Evolutionary conservation across 2,797 vertebrate species (phyloP).

Genomic region (Enoplosus armatus): DNA sequence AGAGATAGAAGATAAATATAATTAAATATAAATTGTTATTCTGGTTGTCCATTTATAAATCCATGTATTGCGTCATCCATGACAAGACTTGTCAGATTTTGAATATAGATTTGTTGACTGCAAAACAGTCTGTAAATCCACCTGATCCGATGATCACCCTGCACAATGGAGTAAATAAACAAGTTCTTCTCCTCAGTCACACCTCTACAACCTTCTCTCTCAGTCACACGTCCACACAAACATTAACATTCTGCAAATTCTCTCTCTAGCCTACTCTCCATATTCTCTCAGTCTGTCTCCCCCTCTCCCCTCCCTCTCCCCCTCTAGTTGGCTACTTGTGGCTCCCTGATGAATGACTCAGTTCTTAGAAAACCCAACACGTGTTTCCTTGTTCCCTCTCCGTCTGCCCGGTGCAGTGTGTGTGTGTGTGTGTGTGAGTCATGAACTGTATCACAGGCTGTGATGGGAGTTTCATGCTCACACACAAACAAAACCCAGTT

Average conservation of each 20-base stretch:
- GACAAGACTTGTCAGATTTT: not conserved
- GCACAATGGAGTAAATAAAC: constrained; percentile 14
- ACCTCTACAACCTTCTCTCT: constrained; percentile 9
- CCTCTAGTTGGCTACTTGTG: constrained; percentile 27
- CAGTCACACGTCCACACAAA: not conserved
- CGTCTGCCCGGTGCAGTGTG: constrained; percentile 3
- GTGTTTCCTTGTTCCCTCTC: constrained; percentile 61
- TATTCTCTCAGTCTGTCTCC: constrained; percentile 6
- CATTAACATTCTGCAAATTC: constrained; percentile 34
- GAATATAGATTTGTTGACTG: too few species aligned
- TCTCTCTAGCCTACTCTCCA: not conserved
- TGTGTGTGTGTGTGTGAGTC: constrained; percentile 32
- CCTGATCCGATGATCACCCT: not conserved
- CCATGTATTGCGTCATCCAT: not conserved
- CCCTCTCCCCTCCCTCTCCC: not conserved
- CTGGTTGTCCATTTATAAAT: not conserved
- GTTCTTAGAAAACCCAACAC: constrained; percentile 76
- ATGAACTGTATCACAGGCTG: constrained; percentile 26
- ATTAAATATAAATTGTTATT: not conserved
- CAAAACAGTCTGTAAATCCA: not conserved
- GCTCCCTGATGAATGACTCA: constrained; percentile 60
- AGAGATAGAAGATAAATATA: not conserved
- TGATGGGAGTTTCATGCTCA: not conserved
- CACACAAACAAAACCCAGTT: not conserved
- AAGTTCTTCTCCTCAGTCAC: constrained; percentile 25